Conservation (phyloP, 2,113 vertebrate genomes). For the Dryoscopus gambensis region DNA sequence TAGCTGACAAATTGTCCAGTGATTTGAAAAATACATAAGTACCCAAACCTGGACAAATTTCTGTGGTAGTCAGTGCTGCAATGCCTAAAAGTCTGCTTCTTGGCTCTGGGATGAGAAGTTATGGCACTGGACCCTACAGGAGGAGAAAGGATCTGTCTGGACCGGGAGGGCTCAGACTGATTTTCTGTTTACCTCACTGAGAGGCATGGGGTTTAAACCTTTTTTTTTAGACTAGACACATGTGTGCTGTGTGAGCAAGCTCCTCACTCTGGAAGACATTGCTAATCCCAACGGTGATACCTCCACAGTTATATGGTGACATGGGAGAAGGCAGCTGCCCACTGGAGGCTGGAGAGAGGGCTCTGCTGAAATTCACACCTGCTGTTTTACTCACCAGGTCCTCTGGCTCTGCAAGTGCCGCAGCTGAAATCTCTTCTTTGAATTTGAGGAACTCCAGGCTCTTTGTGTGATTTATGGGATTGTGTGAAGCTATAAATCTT, state of each 20-base stretch:
- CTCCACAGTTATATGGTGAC: neutral
- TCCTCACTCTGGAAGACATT: fast-evolving
- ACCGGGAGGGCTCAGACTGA: neutral
- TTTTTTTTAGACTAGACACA: fast-evolving
- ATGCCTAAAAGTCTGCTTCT: neutral
- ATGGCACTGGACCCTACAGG: fast-evolving
- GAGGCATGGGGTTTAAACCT: neutral
- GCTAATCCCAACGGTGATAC: neutral
- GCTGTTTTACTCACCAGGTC: neutral
- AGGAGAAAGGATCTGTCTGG: neutral
- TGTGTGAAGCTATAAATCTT: neutral
- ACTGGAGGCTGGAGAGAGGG: neutral
- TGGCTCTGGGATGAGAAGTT: neutral
- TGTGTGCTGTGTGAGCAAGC: neutral
- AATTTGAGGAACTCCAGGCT: slow-evolving; percentile 8
- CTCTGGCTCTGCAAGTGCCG: neutral
- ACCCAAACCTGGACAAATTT: neutral
- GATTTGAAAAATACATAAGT: neutral
- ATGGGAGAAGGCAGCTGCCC: neutral
- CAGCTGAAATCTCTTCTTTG: neutral
- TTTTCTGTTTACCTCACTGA: neutral
- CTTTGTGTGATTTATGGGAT: neutral
- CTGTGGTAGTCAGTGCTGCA: neutral
- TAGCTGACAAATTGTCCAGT: neutral
- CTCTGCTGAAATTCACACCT: neutral